Base-by-base conservation (phyloP, 2,113 vertebrate genomes). In the Cynocephalus volans region DNA sequence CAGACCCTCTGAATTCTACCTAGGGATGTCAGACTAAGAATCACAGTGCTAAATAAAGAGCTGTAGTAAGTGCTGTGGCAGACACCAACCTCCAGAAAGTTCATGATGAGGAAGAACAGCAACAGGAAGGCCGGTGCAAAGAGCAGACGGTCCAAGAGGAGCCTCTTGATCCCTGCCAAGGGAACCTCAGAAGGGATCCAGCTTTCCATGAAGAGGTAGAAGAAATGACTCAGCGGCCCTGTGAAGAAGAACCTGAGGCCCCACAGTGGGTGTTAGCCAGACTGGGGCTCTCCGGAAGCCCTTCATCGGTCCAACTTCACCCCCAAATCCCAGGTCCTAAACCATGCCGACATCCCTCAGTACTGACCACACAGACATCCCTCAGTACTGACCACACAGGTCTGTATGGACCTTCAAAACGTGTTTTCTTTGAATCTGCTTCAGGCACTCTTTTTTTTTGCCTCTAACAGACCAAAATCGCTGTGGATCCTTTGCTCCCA, bases 71-170 rank as follows among this genome's bases (percentile, higher is more conserved):
- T 33, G 17, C 60, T 21, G 11, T 0, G 6, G 33, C 33, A 50
- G 67, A 85, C 12, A 97, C 98, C 96, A 91, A 99, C 99, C 99
- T 99, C 99, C 79, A 99, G 96, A 80, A 99, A 82, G 97, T 98
- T 99, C 99, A 99, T 99, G 83, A 99, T 75, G 58, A 98, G 95
- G 98, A 99, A 99, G 97, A 99, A 99, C n/a, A 99, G 76, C 56
- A 99, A 88, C 82, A 99, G 98, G 97, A 99, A 99, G 79, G 98
- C 98, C 0, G 99, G 99, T 0, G 99, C 99, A 41, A 99, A 99
- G 65, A 99, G 8, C 3, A 99, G 98, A 3, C 99, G 98, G 77
- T 99, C 99, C 97, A 99, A 96, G 0, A 99, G 98, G 7, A 99
- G 99, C 36, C 99, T 98, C 95, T 98, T 99, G 91, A 99, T n/a